These are phyloP conservation scores for Lamellibrachia luymesi DNA, from an alignment of 1,140 invertebrate species.

Conservation along the genomic window DNA sequence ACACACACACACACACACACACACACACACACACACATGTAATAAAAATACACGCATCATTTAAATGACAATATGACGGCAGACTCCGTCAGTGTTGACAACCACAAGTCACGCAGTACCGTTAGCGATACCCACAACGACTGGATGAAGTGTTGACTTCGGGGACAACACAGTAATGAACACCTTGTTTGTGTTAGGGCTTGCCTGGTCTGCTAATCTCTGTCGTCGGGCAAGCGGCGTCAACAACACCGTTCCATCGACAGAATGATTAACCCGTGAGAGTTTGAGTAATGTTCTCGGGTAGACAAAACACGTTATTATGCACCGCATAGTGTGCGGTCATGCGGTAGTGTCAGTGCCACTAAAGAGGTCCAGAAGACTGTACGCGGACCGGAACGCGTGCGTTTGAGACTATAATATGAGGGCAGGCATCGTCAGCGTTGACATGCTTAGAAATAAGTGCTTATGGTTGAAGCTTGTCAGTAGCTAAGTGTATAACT, in stretches of 20 bases:
- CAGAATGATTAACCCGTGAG: neutral
- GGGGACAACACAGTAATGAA: neutral
- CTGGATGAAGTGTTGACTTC: neutral
- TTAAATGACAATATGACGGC: neutral
- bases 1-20: constrained; percentile 18
- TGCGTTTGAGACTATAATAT: neutral
- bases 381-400: neutral
- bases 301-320: neutral
- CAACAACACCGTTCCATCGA: neutral
- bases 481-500: neutral
- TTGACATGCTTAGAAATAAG: neutral
- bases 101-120: neutral
- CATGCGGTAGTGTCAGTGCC: neutral
- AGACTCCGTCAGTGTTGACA: neutral
- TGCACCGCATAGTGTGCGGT: neutral
- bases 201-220: neutral
- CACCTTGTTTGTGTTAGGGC: neutral
- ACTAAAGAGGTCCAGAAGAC: neutral
- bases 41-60: neutral
- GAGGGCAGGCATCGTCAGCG: neutral
- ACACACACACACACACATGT: constrained; percentile 19
- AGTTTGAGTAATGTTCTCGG: neutral
- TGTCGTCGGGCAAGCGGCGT: neutral
- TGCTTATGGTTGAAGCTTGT: neutral
- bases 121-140: neutral